Evolutionary conservation across 2,888 invertebrate genomes (phyloP), one percentile per base, ranked within the genome.

Genomic region (Ormyrus pomaceus): DNA sequence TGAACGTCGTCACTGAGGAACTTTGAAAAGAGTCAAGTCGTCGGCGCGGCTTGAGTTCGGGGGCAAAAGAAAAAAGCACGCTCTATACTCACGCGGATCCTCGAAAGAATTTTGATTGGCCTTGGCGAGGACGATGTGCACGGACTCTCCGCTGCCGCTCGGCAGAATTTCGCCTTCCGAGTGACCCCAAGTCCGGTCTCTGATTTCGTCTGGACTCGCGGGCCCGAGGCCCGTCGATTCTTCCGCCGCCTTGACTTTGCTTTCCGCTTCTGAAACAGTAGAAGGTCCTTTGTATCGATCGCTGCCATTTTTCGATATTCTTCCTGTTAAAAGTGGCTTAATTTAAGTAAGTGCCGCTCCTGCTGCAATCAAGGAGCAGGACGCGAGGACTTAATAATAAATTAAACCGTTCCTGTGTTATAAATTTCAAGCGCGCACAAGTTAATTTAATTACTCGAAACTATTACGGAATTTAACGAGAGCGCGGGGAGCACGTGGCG

Each of bases 51-150:
- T 34, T 34, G 34, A 34, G 34, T 34, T 34, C 34, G 34, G 34
- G 34, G 4, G 59, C 48, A 45, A 9, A 55, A 13, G 0, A 65
- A 64, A 50, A 48, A 51, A 46, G 2, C 0, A 50, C 55, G 9
- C 13, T 62, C 0, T 65, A 34, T 34, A 89, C 89, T 89, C 84
- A 90, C 90, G 82, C 62, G 88, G 87, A 86, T 93, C 93, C 79
- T 92, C 92, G 86, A 93, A 89, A 65, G 87, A 87, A 83, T 89
- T 90, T 62, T 87, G 93, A 83, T 92, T 92, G 76, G 93, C 91
- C 89, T 94, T 94, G 78, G 92, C 87, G 11, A 93, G 93, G 81
- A 91, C 92, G 0, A 94, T 92, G 85, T 92, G 92, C 85, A 93
- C 93, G 72, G 92, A 90, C 71, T 91, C 90, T 1, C 83, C 84